Percentiles rank a stretch among this genome's conserved stretches.
These are phyloP conservation scores for Micrasema longulum DNA, from an alignment of 1,140 invertebrate genomes.

Conservation along the genomic window DNA sequence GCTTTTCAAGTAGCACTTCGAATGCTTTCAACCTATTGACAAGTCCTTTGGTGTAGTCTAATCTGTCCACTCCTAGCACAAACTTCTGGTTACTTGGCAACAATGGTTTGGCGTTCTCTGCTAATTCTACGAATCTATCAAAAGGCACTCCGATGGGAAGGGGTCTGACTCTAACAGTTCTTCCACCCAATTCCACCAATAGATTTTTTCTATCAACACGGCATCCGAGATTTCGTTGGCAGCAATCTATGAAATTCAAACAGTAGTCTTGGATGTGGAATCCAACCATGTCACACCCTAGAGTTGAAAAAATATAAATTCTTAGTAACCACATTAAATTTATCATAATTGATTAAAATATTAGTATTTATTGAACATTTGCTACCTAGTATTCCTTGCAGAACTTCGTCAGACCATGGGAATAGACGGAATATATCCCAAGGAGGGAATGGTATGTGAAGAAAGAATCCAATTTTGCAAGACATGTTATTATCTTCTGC, in stretches of 20 bases:
- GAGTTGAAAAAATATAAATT: conserved; percentile 48
- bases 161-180: conserved; percentile 84
- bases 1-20: conserved; percentile 84
- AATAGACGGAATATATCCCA: conserved; percentile 93
- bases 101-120: conserved; percentile 81
- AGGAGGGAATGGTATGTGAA: conserved; percentile 93
- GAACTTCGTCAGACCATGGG: conserved; percentile 91
- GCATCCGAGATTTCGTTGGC: conserved; percentile 86
- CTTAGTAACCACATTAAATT: too few species aligned
- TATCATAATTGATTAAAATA: too few species aligned
- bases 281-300: conserved; percentile 90
- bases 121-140: conserved; percentile 85
- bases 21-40: conserved; percentile 87
- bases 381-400: conserved; percentile 87
- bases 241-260: conserved; percentile 92
- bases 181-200: conserved; percentile 86
- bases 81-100: conserved; percentile 82
- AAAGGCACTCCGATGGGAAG: conserved; percentile 90
- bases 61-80: conserved; percentile 86
- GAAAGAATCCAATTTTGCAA: conserved; percentile 88
- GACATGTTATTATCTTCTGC: conserved; percentile 83
- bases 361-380: neutral
- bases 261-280: conserved; percentile 94
- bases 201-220: conserved; percentile 89
- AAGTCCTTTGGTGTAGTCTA: conserved; percentile 93